Base-by-base conservation (phyloP, 2,888 invertebrate species). In the Himalopsyche kuldschensis region DNA sequence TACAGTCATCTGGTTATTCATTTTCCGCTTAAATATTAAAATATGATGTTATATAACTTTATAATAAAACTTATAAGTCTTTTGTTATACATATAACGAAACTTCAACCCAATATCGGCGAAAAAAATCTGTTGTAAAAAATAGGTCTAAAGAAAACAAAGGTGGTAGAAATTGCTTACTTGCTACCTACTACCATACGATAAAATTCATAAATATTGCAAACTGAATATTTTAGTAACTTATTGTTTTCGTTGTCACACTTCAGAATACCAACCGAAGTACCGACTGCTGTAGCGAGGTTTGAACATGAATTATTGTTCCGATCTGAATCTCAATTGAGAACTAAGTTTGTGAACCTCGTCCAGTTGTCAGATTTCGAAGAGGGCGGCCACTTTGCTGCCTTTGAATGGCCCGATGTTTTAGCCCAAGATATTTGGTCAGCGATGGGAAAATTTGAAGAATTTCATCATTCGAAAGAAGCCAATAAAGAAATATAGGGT, bases 301-400 rank as follows among this genome's bases (percentile, higher is more conserved):
- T 95, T 85, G 94, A 94, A 4, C 87, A 95, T 84, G 97, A 97
- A 87, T 35, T 97, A 0, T 82, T 91, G 15, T 93, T 93, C 47
- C 89, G 90, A 11, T 93, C 95, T 0, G 93, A 95, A 86, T 93
- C 91, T 83, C 89, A 95, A 2, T 87, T 96, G 0, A 90, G 91
- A 46, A 91, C 92, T 85, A 94, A 93, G 88, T 96, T 91, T 87
- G 89, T 89, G 4, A 95, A 96, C 87, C 87, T 97, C 3, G 90
- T 95, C 3, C 95, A 95, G 6, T 92, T 93, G 79, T 94, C 93
- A 0, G 92, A 94, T 80, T 89, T 94, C 84, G 89, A 92, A 0
- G 89, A 92, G 0, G 97, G 97, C 0, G 98, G 98, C 0, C 98
- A 98, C 89, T 98, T 97, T 89, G 95, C 95, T 0, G 97, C 97